Percentiles rank a stretch among this genome's conserved stretches.
phyloP scores from a whole-genome alignment of 2,113 vertebrate genomes.

The Miniopterus natalensis region DNA sequence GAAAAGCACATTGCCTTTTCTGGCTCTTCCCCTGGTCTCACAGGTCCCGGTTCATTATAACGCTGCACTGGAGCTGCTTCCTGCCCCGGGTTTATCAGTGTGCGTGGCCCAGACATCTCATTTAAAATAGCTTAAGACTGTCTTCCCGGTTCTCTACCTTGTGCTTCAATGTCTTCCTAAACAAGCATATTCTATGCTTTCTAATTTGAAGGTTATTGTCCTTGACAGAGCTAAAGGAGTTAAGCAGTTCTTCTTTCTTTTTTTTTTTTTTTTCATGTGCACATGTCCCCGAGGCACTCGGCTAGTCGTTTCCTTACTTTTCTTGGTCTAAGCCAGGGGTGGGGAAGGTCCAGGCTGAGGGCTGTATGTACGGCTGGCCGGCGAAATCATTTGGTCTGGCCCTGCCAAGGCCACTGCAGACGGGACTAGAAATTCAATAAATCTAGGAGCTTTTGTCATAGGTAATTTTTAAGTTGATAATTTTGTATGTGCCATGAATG shows the following conservation, averaged over 20 bases:
- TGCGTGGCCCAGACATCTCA: background rate
- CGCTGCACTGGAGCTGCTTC: no score
- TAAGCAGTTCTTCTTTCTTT: background rate
- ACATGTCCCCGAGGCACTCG: background rate
- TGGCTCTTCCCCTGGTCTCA: background rate
- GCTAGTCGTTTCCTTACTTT: background rate
- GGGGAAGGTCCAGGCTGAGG: no score
- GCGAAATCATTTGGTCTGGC: no score
- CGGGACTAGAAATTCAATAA: no score
- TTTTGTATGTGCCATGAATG: no score
- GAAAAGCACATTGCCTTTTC: background rate
- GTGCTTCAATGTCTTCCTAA: background rate
- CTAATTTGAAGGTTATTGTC: constrained; percentile 10
- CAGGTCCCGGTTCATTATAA: background rate
- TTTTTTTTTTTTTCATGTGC: background rate
- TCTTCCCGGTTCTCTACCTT: background rate
- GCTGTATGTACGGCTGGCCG: no score
- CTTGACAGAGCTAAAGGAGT: background rate
- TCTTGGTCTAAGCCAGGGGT: background rate
- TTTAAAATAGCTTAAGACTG: background rate
- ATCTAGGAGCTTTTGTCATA: no score
- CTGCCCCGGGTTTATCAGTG: background rate
- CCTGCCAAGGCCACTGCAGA: no score
- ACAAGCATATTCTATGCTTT: background rate
- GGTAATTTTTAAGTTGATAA: no score